Conservation (phyloP, 2,113 vertebrate species). For the Malurus melanocephalus region DNA sequence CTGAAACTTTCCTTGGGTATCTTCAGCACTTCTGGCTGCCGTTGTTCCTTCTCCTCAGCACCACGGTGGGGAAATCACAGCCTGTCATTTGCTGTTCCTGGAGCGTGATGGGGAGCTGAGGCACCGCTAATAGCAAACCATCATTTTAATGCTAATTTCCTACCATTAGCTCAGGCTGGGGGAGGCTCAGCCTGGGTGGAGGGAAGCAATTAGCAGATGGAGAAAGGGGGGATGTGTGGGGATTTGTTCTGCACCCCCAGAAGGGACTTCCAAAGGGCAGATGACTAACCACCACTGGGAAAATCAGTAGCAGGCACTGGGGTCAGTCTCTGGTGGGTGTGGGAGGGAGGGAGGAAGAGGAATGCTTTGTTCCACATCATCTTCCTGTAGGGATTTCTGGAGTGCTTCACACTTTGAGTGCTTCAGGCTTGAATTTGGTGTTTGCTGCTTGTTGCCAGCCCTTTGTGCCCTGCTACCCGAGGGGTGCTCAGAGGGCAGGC, state of each 20-base stretch:
- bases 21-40: neutral
- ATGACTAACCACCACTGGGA: neutral
- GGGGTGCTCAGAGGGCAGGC: neutral
- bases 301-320: neutral
- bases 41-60: neutral
- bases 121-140: slow-evolving; percentile 54
- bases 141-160: slow-evolving; percentile 68
- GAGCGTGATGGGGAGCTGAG: slow-evolving; percentile 52
- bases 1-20: neutral
- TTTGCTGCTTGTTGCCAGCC: neutral
- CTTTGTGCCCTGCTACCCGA: neutral
- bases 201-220: slow-evolving; percentile 32
- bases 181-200: neutral
- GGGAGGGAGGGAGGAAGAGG: neutral
- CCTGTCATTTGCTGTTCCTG: slow-evolving; percentile 56
- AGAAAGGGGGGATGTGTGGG: neutral
- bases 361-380: neutral
- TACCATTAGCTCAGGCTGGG: neutral
- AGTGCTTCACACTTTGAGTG: neutral
- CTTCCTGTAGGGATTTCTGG: neutral
- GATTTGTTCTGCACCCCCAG: neutral
- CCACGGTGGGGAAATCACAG: slow-evolving; percentile 52
- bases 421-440: neutral
- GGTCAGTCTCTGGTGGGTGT: neutral
- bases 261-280: neutral